Base-by-base conservation (phyloP, 2,888 invertebrate species). In the Sesia apiformis region DNA sequence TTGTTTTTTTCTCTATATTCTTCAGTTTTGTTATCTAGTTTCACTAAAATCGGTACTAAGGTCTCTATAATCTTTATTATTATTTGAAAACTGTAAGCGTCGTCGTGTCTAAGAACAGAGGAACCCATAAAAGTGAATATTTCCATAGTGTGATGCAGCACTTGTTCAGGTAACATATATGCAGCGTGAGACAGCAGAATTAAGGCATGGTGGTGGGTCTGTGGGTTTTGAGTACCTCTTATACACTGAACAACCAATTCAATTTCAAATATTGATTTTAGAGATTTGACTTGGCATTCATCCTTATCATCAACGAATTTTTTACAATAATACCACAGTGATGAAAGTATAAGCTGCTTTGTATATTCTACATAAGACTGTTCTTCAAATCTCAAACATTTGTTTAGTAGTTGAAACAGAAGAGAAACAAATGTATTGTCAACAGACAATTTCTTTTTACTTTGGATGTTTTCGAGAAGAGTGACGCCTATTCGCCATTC, bases 41-140 rank as follows among this genome's bases (percentile, higher is more conserved):
- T 90, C 0, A 95, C 90, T 43, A 98, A 84, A 57, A 97, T 95
- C 0, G 98, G 98, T 59, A 98, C 93, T 40, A 98, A 92, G 0
- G 96, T 96, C 67, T 97, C 95, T 23, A 98, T 93, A 4, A 98
- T 96, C 72, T 94, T 95, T 0, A 94, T 92, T 55, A 98, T 97
- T 39, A 98, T 95, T 78, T 97, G 97, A 76, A 98, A 97, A 72
- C 97, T 98, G 79, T 98, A 98, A 0, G 95, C 94, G 70, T 98
- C 98, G 73, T 99, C 98, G 65, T 97, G 97, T 5, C 98, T 91
- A 1, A 98, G 89, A 5, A 99, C 94, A 0, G 96, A 96, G 0
- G 95, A 95, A 0, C 99, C 99, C 94, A 99, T 97, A 72, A 99
- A 99, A 0, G 98, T 98, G 76, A 99, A 99, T 65, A 99, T 96